Percentiles rank a stretch among this genome's conserved stretches.
These are phyloP conservation scores for Microcaecilia unicolor DNA, from an alignment of 2,797 vertebrate genomes.

Conservation along the genomic window DNA sequence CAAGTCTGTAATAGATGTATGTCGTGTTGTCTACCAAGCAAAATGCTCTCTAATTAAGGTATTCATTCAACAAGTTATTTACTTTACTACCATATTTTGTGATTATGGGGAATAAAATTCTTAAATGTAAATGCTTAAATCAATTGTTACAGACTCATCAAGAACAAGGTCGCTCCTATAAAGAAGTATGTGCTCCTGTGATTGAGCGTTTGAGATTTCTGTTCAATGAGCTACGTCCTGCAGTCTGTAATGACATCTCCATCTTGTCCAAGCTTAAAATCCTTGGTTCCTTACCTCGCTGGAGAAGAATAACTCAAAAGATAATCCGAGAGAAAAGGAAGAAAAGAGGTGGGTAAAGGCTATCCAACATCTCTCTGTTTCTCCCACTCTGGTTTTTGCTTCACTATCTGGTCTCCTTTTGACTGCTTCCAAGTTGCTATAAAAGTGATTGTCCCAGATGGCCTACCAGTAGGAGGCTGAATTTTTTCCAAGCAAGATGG, in stretches of 20 bases:
- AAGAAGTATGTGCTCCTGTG: conserved; percentile 94
- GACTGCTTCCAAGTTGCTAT: too few relatives aligned
- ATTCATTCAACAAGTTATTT: background rate
- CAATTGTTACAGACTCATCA: conserved; percentile 77
- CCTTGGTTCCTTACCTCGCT: conserved; percentile 86
- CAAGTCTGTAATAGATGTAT: conserved; percentile 93
- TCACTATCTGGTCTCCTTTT: too few relatives aligned
- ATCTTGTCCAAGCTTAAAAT: conserved; percentile 91
- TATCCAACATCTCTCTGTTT: too few relatives aligned
- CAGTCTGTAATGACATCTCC: conserved; percentile 89
- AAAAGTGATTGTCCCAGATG: too few relatives aligned
- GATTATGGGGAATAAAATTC: too few relatives aligned
- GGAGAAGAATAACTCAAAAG: conserved; percentile 86
- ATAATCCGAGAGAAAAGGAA: conserved; percentile 88
- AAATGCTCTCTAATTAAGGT: conserved; percentile 98
- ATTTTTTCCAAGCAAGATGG: too few relatives aligned
- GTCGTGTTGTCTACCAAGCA: conserved; percentile 94
- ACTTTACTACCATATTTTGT: too few relatives aligned
- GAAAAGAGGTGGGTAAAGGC: conserved; percentile 79
- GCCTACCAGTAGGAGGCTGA: too few relatives aligned
- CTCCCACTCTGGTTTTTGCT: too few relatives aligned
- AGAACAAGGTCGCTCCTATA: conserved; percentile 97
- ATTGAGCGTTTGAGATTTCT: conserved; percentile 91
- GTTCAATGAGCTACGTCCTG: conserved; percentile 91
- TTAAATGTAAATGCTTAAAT: background rate